Conservation (phyloP, 2,797 vertebrate species). For the Cirrhinus molitorella region DNA sequence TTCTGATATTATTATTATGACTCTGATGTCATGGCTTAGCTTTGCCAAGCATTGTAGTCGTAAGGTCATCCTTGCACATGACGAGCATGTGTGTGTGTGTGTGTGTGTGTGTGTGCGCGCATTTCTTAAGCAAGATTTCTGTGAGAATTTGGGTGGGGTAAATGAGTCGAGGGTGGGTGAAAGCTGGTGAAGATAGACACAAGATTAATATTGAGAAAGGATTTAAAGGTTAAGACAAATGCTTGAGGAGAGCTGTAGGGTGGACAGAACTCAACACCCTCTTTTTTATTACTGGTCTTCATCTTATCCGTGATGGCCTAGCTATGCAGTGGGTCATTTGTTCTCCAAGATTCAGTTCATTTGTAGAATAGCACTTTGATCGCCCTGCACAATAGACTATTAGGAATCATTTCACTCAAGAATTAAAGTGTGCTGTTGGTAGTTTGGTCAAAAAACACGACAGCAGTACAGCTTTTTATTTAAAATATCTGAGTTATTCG, state of each 20-base stretch:
- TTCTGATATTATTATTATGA: constrained; percentile 60
- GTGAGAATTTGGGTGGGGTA: constrained; percentile 36
- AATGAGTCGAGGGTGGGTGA: constrained; percentile 20
- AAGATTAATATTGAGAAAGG: constrained; percentile 14
- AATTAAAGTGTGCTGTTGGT: neutral
- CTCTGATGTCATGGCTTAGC: constrained; percentile 60
- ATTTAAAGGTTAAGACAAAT: constrained; percentile 20
- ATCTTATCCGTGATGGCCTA: neutral
- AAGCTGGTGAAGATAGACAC: constrained; percentile 34
- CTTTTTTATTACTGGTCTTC: neutral
- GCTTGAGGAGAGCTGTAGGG: neutral
- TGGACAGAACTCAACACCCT: neutral
- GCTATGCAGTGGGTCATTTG: neutral
- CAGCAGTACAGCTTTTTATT: neutral
- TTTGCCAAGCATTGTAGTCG: constrained; percentile 56
- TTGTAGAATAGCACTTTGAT: constrained; percentile 28
- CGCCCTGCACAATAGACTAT: constrained; percentile 4
- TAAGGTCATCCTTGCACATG: constrained; percentile 31
- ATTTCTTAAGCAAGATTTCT: constrained; percentile 14
- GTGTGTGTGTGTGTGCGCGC: neutral
- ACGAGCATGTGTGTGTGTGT: constrained; percentile 26
- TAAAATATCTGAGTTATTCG: neutral
- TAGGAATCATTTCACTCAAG: constrained; percentile 12
- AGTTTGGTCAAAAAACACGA: neutral
- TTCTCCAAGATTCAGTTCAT: neutral